Conservation (phyloP, 1,140 invertebrate species). For the Oryzaephilus surinamensis region DNA sequence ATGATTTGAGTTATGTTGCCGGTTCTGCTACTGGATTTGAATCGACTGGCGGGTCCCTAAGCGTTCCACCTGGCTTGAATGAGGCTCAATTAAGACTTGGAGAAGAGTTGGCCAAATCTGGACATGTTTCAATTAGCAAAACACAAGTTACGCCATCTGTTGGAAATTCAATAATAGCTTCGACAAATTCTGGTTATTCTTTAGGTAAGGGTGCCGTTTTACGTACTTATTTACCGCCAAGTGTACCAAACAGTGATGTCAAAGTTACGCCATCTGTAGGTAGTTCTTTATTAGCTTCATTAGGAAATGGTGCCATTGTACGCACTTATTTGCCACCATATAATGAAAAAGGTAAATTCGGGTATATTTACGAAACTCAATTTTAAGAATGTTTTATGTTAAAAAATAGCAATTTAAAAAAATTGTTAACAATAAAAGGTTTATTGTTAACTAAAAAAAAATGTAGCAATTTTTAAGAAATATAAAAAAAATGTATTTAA, state of each 20-base stretch:
- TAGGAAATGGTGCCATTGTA: neutral
- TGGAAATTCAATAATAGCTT: neutral
- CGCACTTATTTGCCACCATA: conserved; percentile 9
- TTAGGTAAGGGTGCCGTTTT: neutral
- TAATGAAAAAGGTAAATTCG: conserved; percentile 12
- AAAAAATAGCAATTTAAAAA: too few species aligned
- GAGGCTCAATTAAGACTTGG: neutral
- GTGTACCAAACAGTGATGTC: neutral
- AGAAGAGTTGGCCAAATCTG: neutral
- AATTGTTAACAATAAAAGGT: too few species aligned
- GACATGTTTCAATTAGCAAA: too few species aligned
- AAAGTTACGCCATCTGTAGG: too few species aligned
- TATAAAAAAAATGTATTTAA: too few species aligned
- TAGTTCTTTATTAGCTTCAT: too few species aligned
- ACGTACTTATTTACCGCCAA: neutral
- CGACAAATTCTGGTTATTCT: neutral
- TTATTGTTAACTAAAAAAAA: too few species aligned
- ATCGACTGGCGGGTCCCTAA: conserved; percentile 8
- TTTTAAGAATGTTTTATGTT: too few species aligned
- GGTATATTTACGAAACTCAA: conserved; percentile 12
- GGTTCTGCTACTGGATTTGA: conserved; percentile 16
- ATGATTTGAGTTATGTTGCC: conserved; percentile 19
- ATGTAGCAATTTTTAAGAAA: too few species aligned
- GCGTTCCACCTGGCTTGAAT: neutral
- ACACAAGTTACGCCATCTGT: too few species aligned